Base-by-base conservation (phyloP, 37 sponge, comb jelly and placozoan species). In the Dysidea cf. avara region DNA sequence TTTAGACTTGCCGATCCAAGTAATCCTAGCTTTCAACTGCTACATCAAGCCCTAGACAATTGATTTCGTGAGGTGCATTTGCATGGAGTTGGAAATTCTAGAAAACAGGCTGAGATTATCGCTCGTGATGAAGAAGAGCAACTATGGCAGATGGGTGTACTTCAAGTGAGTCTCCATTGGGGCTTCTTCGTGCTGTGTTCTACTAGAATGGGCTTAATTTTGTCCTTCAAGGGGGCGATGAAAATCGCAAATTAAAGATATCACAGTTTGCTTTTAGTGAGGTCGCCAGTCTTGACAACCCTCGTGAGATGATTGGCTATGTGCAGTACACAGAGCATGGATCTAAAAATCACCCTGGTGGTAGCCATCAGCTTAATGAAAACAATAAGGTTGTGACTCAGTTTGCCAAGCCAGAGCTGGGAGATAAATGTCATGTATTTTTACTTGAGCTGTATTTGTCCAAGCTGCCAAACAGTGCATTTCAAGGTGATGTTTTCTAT, bases 201-300 rank as follows among this genome's bases (percentile, higher is more conserved):
- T 69, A 30, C 33, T 69, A 61, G 32, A 79, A 79, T 79, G 80
- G 80, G 2, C 0, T 79, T 9, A 70, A 79, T 70, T 60, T 79
- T 35, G 71, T 69, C 0, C 53, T 79, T 22, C 34, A 68, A n/a
- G 75, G 75, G 22, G 83, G 83, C 14, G 60, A 69, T 26, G 80
- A 79, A 36, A 68, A 74, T 30, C 28, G 75, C 22, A 46, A 53
- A 22, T 35, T 81, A 47, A 74, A 74, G 35, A 36, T 74, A 21
- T 81, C 75, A 21, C 83, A 66, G 43, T 39, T 81, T 2, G 21
- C 28, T n/a, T 9, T 79, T 28, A 1, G 11, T 26, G 21, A 36
- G 2, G 64, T 79, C 16, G 52, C 32, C 4, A 35, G 69, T 79
- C 80, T 71, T 2, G 53, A 60, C 24, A 14, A n/a, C 13, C 71